Base-by-base conservation (phyloP, 2,797 vertebrate species). In the Brotula barbata region DNA sequence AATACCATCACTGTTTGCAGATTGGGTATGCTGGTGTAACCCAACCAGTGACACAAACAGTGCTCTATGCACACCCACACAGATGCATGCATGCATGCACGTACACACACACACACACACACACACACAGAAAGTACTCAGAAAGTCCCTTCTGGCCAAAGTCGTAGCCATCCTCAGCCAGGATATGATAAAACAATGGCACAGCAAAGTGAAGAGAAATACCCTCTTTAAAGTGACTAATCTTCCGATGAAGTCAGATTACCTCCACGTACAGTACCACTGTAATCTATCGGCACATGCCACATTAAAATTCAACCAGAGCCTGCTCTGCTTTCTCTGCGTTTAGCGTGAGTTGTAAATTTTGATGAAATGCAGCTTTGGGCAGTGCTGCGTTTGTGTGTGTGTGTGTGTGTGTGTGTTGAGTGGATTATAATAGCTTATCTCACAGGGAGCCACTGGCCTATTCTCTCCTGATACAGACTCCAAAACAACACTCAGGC, bases 401-500 rank as follows among this genome's bases (percentile, higher is more conserved):
- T 71, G 64, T 57, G 64, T 63, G 66, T 75, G 54, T 71, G 64
- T 75, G 54, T 71, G 64, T 69, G 63, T 62, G 71, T 71, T 59
- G 79, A 86, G 78, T 76, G 64, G 75, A 84, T 85, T 80, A 73
- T 81, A 81, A 83, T 81, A 85, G 77, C 68, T 77, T 84, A 86
- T 86, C 85, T 85, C 68, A 68, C 80, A 75, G 67, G 71, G 81
- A 84, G 81, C 74, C 72, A 64, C 25, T 77, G 84, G 85, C 70
- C 80, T 75, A 78, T 85, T 87, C 81, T 82, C 70, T 79, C 80
- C 77, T 65, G 71, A 82, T 73, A 80, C 75, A 75, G 76, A 88
- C 83, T 89, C 83, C 88, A 89, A 87, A 90, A 91, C 90, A 90
- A 89, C 89, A 89, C 85, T 89, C 81, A 75, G 75, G 72, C 82